Evolutionary conservation across 1,140 invertebrate genomes (phyloP).

Genomic region (Trachymyrmex cornetzi): DNA sequence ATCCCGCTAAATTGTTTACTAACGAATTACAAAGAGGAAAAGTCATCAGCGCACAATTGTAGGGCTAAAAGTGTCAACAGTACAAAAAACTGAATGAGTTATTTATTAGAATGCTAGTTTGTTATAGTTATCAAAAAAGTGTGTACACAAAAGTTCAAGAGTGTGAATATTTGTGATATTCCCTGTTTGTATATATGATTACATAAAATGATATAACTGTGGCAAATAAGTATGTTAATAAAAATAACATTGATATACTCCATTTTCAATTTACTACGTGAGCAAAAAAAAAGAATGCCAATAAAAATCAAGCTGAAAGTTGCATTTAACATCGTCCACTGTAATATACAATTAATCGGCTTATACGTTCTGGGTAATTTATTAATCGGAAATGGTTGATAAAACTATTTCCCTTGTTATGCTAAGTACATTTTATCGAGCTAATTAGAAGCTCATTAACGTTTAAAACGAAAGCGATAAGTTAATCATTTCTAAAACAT

Average conservation of each 20-base stretch:
- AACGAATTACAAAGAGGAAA: slow-evolving; percentile 14
- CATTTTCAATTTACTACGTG: not conserved
- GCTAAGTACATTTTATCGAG: slow-evolving; percentile 56
- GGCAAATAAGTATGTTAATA: slow-evolving; percentile 41
- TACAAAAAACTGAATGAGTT: slow-evolving; percentile 16
- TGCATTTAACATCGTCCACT: not conserved
- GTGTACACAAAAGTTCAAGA: not conserved
- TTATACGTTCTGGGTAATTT: not conserved
- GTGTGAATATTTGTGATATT: slow-evolving; percentile 5
- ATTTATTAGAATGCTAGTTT: slow-evolving; percentile 10
- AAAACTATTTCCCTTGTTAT: slow-evolving; percentile 63
- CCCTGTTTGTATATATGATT: not conserved
- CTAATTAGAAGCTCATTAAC: slow-evolving; percentile 71
- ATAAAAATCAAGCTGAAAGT: not conserved
- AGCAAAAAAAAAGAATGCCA: not conserved
- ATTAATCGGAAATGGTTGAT: slow-evolving; percentile 62
- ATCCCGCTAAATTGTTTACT: slow-evolving; percentile 49
- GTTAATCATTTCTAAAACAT: slow-evolving; percentile 37
- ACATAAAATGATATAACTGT: not conserved
- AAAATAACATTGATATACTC: not conserved
- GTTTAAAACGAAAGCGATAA: slow-evolving; percentile 57
- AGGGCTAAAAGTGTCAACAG: not conserved
- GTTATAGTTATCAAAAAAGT: not conserved
- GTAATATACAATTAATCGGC: not conserved
- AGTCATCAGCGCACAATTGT: not conserved